Conservation (phyloP, 2,797 vertebrate species). For the Scomberomorus guttatus region DNA sequence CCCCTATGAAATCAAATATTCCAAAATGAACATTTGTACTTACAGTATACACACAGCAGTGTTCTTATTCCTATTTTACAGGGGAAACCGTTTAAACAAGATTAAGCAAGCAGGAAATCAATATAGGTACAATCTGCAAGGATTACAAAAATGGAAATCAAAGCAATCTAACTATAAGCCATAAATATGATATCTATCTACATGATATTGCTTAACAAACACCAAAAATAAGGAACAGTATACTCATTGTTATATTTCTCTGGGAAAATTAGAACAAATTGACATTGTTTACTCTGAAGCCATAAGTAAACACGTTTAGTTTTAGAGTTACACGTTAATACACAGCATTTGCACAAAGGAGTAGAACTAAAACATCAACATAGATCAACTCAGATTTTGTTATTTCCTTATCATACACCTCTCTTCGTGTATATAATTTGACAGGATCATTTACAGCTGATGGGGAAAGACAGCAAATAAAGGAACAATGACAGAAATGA, state of each 20-base stretch:
- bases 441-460: constrained; percentile 76
- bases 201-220: constrained; percentile 75
- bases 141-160: constrained; percentile 69
- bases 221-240: constrained; percentile 73
- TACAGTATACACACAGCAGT: constrained; percentile 74
- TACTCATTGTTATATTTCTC: constrained; percentile 64
- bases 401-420: constrained; percentile 66
- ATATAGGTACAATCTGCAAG: constrained; percentile 58
- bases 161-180: constrained; percentile 53
- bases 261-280: constrained; percentile 55
- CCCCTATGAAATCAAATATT: constrained; percentile 67
- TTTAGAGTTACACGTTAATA: constrained; percentile 78
- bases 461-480: constrained; percentile 51
- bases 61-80: constrained; percentile 71
- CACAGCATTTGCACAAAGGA: constrained; percentile 82
- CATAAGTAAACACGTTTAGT: constrained; percentile 75
- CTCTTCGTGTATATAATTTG: constrained; percentile 38
- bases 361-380: constrained; percentile 81
- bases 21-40: constrained; percentile 74
- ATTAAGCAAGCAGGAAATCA: constrained; percentile 70
- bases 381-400: constrained; percentile 64
- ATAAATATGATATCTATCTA: constrained; percentile 71
- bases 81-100: constrained; percentile 52
- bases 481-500: constrained; percentile 34
- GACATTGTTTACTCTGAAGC: constrained; percentile 76